Conservation (phyloP, 2,113 vertebrate genomes). For the Tiliqua scincoides region DNA sequence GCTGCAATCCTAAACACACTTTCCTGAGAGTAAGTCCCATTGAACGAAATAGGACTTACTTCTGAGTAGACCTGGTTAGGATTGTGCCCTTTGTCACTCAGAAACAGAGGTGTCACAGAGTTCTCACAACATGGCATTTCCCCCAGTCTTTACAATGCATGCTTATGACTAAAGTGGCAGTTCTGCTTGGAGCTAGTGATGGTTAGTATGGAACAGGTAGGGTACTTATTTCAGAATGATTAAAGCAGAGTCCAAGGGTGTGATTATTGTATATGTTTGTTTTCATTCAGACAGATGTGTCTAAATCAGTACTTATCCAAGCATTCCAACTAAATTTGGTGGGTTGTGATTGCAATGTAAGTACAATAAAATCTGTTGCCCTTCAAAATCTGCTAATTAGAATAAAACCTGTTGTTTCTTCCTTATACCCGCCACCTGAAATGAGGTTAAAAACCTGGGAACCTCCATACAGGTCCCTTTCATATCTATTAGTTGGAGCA, state of each 20-base stretch:
- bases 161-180: not conserved
- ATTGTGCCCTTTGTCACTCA: not conserved
- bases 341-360: not conserved
- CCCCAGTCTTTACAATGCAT: not conserved
- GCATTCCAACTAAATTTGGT: not conserved
- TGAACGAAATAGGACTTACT: no score
- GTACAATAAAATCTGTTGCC: not conserved
- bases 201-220: not conserved
- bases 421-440: not conserved
- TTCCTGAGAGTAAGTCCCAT: no score
- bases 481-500: not conserved
- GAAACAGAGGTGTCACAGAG: not conserved
- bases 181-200: not conserved
- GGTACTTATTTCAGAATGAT: not conserved
- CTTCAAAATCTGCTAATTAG: not conserved
- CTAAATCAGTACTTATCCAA: not conserved
- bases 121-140: not conserved
- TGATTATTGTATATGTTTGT: not conserved
- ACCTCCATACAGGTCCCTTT: not conserved
- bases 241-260: not conserved
- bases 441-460: not conserved
- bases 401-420: not conserved
- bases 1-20: no score
- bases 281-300: slow-evolving; percentile 1
- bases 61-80: no score